Percentiles rank a stretch among this genome's conserved stretches.
Evolutionary conservation across 2,797 vertebrate genomes (phyloP).

Genomic region (Distichodus sexfasciatus): DNA sequence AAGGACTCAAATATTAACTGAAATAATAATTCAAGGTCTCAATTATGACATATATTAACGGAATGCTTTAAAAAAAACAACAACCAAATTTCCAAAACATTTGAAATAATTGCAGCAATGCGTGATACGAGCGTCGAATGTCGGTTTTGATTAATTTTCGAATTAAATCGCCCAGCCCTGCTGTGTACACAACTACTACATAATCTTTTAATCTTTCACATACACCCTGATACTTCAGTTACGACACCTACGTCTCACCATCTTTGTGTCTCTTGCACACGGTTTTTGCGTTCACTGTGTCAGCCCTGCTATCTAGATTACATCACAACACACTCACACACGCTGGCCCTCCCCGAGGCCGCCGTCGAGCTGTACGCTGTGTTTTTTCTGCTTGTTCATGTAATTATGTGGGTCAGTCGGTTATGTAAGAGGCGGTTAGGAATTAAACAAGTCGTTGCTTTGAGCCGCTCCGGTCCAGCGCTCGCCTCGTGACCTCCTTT

Average conservation of each 20-base stretch:
- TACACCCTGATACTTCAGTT: not conserved
- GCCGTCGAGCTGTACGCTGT: slow-evolving; percentile 14
- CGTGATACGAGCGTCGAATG: no score
- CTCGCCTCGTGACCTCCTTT: not conserved
- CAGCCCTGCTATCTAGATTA: slow-evolving; percentile 24
- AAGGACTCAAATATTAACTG: no score
- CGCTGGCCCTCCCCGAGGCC: slow-evolving; percentile 26
- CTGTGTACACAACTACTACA: slow-evolving; percentile 11
- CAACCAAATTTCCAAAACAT: no score
- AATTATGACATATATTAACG: no score
- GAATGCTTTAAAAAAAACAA: no score
- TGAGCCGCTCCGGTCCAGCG: not conserved
- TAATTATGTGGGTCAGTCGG: slow-evolving; percentile 40
- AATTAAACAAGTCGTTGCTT: slow-evolving; percentile 5
- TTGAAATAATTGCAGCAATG: no score
- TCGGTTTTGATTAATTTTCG: no score
- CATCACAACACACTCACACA: not conserved
- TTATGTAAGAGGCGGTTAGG: slow-evolving; percentile 34
- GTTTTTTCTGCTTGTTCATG: slow-evolving; percentile 32
- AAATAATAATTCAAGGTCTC: no score
- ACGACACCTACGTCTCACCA: not conserved
- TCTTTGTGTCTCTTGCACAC: not conserved
- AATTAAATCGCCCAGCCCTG: not conserved
- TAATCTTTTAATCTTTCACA: no score
- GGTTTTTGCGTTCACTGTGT: slow-evolving; percentile 4